Base-by-base conservation (phyloP, 2,113 vertebrate genomes). In the Sylvilagus bachmani region DNA sequence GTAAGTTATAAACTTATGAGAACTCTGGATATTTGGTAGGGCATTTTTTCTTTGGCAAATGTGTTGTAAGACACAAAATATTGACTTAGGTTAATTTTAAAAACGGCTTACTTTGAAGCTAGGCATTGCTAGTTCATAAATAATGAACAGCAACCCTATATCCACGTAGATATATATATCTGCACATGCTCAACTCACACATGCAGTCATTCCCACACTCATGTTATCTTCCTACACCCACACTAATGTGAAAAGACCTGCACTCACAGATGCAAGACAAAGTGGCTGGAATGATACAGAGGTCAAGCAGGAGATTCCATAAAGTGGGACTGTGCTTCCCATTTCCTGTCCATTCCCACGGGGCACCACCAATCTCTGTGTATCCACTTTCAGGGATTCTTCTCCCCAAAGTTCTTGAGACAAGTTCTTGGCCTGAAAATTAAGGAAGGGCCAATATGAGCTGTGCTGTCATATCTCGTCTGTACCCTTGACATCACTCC, bases 1-100 rank as follows among this genome's bases (percentile, higher is more conserved):
- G 51, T 94, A 87, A 90, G 21, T 91, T 90, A 93, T 51, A 21
- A 86, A 89, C 80, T 91, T 95, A 58, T 75, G 25, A 94, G 58
- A 86, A 88, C 92, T 86, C 24, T 10, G n/a, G 75, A 74, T 10
- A 24, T 75, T 25, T 67, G 29, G 27, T 7, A 6, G 38, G 88
- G 0, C 10, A 9, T 61, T 71, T 79, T 96, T 91, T 89, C 67
- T 88, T 96, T 61, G 81, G 62, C 71, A 73, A 80, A 93, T 7
- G 3, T 82, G 51, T 90, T 87, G 93, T 58, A 58, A 94, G 89
- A 61, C 44, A 51, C 14, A 88, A 58, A 78, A 29, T 61, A 79
- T 86, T 92, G 73, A 66, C 49, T 61, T 53, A 51, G 10, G 53
- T 91, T 91, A 77, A 94, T 80, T 89, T 95, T 94, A n/a, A 81